Percentiles rank a stretch among this genome's conserved stretches.
Evolutionary conservation across 2,888 invertebrate genomes (phyloP).

Genomic region (Leptinotarsa tumamoca): DNA sequence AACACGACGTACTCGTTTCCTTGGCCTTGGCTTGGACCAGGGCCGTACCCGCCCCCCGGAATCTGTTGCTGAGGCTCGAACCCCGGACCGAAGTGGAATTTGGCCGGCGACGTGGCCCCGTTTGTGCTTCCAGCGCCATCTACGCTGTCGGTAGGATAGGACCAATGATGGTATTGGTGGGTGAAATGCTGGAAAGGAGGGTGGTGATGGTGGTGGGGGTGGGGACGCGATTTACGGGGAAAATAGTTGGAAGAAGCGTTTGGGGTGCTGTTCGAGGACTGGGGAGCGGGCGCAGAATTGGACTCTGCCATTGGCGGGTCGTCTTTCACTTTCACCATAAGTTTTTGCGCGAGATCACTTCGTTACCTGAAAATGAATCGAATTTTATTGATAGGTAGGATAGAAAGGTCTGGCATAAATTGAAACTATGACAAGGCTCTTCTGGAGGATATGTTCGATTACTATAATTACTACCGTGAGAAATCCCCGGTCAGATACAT

Average conservation of each 20-base stretch:
- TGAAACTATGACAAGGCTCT: no score
- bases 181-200: constrained; percentile 65
- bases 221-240: constrained; percentile 45
- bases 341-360: constrained; percentile 31
- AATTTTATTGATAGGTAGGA: not conserved
- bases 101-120: constrained; percentile 68
- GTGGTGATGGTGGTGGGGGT: constrained; percentile 69
- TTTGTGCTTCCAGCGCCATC: constrained; percentile 57
- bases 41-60: constrained; percentile 49
- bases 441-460: no score
- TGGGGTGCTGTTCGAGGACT: constrained; percentile 36
- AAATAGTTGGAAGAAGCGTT: constrained; percentile 31
- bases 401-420: no score
- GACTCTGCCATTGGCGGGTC: constrained; percentile 63
- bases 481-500: no score
- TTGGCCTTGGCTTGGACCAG: constrained; percentile 57
- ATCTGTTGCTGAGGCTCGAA: constrained; percentile 69
- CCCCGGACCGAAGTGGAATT: constrained; percentile 73
- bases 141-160: constrained; percentile 70
- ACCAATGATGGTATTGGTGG: constrained; percentile 65
- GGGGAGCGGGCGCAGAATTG: constrained; percentile 55
- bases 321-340: constrained; percentile 67
- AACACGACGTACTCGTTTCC: constrained; percentile 75
- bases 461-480: no score
- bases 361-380: constrained; percentile 38